Evolutionary conservation across 2,113 vertebrate genomes (phyloP).

Genomic region (Peromyscus polionotus): DNA sequence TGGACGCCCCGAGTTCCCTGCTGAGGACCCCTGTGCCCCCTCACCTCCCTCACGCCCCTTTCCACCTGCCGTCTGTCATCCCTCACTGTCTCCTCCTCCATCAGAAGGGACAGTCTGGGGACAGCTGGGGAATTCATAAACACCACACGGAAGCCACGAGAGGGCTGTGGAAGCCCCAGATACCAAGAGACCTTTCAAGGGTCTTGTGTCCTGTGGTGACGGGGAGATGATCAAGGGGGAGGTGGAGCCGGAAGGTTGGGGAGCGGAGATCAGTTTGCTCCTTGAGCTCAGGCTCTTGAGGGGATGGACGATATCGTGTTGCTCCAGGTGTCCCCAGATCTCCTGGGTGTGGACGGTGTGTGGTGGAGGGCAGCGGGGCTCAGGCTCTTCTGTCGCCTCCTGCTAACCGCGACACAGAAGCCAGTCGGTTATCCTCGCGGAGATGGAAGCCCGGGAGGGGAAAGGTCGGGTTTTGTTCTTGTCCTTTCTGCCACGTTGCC

Average conservation of each 20-base stretch:
- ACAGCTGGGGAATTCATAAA: background rate
- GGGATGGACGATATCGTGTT: rapidly evolving
- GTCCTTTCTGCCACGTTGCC: background rate
- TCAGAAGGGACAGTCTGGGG: background rate
- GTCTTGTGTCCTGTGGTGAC: background rate
- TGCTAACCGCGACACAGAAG: background rate
- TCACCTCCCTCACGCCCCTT: rapidly evolving
- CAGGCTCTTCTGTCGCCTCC: background rate
- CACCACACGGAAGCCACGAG: background rate
- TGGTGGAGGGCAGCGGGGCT: background rate
- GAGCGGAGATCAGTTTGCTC: background rate
- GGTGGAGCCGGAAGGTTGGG: background rate
- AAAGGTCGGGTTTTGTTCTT: background rate
- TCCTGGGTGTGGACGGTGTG: background rate
- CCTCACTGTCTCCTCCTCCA: background rate
- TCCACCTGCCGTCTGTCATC: background rate
- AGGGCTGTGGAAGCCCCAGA: background rate
- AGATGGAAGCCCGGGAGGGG: background rate
- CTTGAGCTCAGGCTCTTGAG: background rate
- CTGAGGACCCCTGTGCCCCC: rapidly evolving
- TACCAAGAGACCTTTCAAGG: background rate
- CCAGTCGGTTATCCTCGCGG: background rate
- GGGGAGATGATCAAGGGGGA: background rate
- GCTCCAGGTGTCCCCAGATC: background rate
- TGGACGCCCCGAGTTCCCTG: background rate